Conservation (phyloP, 2,113 vertebrate species). For the Vireo altiloquus region DNA sequence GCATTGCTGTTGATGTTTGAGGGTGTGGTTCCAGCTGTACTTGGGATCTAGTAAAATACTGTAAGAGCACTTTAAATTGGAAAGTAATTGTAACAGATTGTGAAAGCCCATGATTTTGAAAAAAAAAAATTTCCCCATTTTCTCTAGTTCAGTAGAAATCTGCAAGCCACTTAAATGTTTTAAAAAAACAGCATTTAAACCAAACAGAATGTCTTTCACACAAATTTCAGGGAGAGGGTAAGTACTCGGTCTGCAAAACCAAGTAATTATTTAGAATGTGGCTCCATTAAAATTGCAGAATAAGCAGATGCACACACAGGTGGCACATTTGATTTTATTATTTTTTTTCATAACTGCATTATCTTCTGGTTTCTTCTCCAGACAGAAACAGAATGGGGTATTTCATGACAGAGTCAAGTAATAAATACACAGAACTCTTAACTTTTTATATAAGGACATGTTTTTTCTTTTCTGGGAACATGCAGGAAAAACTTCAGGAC, state of each 20-base stretch:
- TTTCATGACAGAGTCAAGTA: background rate
- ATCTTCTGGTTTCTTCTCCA: background rate
- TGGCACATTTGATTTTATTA: background rate
- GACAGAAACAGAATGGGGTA: background rate
- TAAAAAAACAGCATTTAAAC: background rate
- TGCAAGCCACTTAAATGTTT: background rate
- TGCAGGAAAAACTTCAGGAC: background rate
- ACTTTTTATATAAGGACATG: background rate
- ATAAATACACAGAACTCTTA: background rate
- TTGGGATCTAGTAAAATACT: background rate
- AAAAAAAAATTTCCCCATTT: background rate
- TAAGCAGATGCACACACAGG: no score
- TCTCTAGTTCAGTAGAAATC: background rate
- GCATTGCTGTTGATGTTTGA: background rate
- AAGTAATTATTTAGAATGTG: background rate
- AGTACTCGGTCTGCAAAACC: background rate
- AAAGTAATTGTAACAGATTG: background rate
- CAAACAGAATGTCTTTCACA: background rate
- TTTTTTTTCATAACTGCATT: background rate
- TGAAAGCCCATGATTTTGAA: background rate
- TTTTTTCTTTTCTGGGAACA: background rate
- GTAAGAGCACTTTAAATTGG: background rate
- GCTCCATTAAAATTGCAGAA: background rate
- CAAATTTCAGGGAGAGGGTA: background rate
- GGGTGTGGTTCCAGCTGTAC: background rate